Percentiles rank a stretch among this genome's conserved stretches.
These are phyloP conservation scores for Lycia hirtaria DNA, from an alignment of 2,888 invertebrate genomes.

Conservation along the genomic window DNA sequence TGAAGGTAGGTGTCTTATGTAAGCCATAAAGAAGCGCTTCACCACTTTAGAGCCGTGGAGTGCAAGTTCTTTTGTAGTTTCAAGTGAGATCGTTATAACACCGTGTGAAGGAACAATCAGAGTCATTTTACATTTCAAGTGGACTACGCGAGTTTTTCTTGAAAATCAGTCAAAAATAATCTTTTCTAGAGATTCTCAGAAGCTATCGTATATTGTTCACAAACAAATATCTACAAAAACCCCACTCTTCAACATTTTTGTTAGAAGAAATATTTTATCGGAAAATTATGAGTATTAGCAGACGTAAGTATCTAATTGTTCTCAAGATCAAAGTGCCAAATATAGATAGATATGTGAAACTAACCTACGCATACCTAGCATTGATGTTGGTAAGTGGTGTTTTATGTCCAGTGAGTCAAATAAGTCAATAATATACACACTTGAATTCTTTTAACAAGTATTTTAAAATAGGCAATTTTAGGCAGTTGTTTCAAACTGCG, in stretches of 20 bases:
- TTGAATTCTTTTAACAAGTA: too few species aligned
- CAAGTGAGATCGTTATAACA: conserved; percentile 6
- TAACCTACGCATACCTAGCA: too few species aligned
- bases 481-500: too few species aligned
- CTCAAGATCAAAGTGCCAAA: not conserved
- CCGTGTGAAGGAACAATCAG: not conserved
- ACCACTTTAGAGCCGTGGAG: conserved; percentile 31
- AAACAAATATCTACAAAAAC: not conserved
- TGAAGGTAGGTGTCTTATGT: conserved; percentile 1
- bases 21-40: conserved; percentile 27
- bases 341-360: not conserved
- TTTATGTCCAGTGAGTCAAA: not conserved
- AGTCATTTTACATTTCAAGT: not conserved
- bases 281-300: not conserved
- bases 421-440: too few species aligned
- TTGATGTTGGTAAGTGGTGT: not conserved
- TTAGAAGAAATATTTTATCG: not conserved
- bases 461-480: too few species aligned
- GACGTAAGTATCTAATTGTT: not conserved
- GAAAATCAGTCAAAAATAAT: not conserved
- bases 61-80: conserved; percentile 21
- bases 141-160: not conserved
- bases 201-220: not conserved
- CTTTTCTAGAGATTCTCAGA: not conserved
- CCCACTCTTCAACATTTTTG: not conserved